Base-by-base conservation (phyloP, 2,113 vertebrate genomes). In the Semicossyphus pulcher region DNA sequence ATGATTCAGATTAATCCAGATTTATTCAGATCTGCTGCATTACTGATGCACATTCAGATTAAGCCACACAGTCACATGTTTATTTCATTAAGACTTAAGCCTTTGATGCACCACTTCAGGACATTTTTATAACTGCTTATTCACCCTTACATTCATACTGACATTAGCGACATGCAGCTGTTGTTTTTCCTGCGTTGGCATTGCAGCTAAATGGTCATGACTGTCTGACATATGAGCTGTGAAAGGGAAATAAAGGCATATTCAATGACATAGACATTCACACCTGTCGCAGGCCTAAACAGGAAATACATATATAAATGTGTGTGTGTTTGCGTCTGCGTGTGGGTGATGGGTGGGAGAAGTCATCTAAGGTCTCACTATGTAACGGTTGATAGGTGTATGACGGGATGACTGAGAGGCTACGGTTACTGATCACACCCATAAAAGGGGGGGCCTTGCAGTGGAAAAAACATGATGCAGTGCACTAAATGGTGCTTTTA, bases 201-300 rank as follows among this genome's bases (percentile, higher is more conserved):
- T 34, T 52, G 10, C 52, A 53, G 31, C 63, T 53, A 57, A 74
- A 23, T 4, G 3, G 18, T 71, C 81, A 62, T 5, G 62, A 26
- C 21, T 69, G 20, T 10, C 10, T 56, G 78, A 88, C 63, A 86
- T 16, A 36, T 47, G 73, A 85, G 71, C 61, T 14, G 69, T 59
- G 56, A 10, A 15, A 21, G 41, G 25, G n/a, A 72, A 74, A 76
- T 42, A 83, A 82, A 80, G 58, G 7, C 20, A 65, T 36, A 52
- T 76, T 71, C 32, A 68, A 23, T 67, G 69, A 81, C 34, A 4
- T 10, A 18, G 20, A 58, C 20, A 29, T 56, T 52, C 37, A 64
- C 77, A 83, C 72, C 84, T 78, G 87, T 89, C 62, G 53, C 69
- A 10, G 32, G n/a, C 51, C 44, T 16, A 53, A 63, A 60, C 41